Evolutionary conservation across 2,888 invertebrate species (phyloP).

Genomic region (Dryobotodes eremita): DNA sequence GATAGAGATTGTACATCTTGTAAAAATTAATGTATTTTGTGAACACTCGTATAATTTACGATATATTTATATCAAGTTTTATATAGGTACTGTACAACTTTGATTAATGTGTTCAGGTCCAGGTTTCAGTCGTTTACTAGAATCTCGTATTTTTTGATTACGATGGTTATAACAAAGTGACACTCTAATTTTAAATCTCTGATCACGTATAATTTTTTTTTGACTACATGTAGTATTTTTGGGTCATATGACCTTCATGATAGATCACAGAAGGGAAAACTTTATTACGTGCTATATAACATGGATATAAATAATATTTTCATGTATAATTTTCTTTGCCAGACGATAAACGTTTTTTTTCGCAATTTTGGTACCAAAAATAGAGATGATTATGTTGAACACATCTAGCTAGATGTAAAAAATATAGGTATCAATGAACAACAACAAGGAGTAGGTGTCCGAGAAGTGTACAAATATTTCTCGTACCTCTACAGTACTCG

Average conservation of each 20-base stretch:
- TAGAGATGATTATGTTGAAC: conserved; percentile 89
- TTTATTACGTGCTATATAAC: conserved; percentile 59
- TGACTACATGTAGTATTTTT: conserved; percentile 41
- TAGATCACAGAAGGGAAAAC: conserved; percentile 71
- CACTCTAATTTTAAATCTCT: conserved; percentile 43
- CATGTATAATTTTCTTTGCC: conserved; percentile 71
- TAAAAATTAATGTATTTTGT: conserved; percentile 63
- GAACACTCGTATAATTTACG: conserved; percentile 44
- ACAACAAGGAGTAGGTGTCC: conserved; percentile 89
- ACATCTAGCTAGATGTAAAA: conserved; percentile 90
- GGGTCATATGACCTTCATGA: conserved; percentile 32
- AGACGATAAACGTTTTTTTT: conserved; percentile 69
- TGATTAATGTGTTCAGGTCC: conserved; percentile 63
- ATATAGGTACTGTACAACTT: conserved; percentile 53
- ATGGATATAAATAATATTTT: conserved; percentile 66
- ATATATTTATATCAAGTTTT: conserved; percentile 53
- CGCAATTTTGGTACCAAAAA: conserved; percentile 86
- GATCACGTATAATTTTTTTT: conserved; percentile 32
- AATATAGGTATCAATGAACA: conserved; percentile 90
- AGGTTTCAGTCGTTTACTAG: conserved; percentile 71
- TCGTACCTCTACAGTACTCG: conserved; percentile 86
- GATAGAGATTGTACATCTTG: conserved; percentile 55
- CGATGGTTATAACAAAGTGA: conserved; percentile 42
- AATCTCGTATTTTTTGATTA: conserved; percentile 43
- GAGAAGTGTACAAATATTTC: conserved; percentile 90